Conservation (phyloP, 2,113 vertebrate species). For the Megalops atlanticus region DNA sequence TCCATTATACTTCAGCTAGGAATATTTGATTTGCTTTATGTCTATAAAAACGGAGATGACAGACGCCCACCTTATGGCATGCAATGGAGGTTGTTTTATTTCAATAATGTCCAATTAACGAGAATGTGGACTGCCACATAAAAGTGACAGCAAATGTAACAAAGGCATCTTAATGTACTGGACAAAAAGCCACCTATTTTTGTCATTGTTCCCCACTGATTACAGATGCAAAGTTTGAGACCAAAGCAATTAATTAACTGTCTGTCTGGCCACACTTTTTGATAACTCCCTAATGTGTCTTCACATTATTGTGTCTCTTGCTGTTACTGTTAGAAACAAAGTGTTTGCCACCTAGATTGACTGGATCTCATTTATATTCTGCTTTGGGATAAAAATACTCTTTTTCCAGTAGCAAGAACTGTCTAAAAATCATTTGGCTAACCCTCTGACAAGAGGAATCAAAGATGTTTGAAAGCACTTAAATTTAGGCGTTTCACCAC, state of each 20-base stretch:
- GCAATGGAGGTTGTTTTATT: background rate
- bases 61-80: background rate
- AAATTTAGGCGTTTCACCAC: background rate
- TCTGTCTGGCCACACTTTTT: background rate
- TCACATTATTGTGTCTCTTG: no score
- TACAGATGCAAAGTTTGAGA: background rate
- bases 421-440: no score
- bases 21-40: background rate
- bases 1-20: background rate
- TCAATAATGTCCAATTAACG: background rate
- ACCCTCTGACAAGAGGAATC: background rate
- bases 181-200: background rate
- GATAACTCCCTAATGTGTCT: no score
- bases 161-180: background rate
- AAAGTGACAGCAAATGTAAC: background rate
- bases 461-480: background rate
- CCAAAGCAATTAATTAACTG: no score
- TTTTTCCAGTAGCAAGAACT: no score
- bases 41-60: background rate
- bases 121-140: background rate
- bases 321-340: background rate
- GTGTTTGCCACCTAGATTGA: background rate
- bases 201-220: background rate
- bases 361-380: background rate
- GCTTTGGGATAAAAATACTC: no score